Evolutionary conservation across 1,140 invertebrate genomes (phyloP), one percentile per base, ranked within the genome.

Genomic region (Steinernema feltiae): DNA sequence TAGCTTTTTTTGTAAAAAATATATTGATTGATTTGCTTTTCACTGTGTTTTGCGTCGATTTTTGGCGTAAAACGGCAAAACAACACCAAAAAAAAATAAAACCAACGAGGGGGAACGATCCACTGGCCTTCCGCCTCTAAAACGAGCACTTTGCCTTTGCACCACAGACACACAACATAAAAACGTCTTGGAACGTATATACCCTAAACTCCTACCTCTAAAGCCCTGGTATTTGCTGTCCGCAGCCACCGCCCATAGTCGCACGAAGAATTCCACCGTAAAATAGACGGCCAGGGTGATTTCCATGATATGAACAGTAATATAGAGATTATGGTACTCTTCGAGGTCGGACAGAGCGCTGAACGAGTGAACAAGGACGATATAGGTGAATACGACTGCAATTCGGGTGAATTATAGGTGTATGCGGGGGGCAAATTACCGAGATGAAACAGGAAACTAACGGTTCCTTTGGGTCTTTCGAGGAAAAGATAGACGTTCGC

Each of bases 211-310:
- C 35, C 21, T n/a, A 76, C 78, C 78, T 80, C 78, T 73, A 15
- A 30, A 76, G 12, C 78, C 79, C 46, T 69, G 30, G 30, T 81
- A 81, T 17, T 77, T 77, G 27, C 70, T 76, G 74, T 81, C 80
- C 46, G 79, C 79, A 30, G 72, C 72, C 31, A 80, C 76, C 1
- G 79, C 73, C 80, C 80, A 81, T 32, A 81, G 32, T 24, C 80
- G 29, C 17, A 81, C 76, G 7, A 76, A 17, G 32, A 81, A 81
- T 69, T 81, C 80, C 1, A 81, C 15, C 17, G 75, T 71, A 27
- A 81, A 81, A 41, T 82, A 81, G 21, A 81, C 30, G n/a, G 77
- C 80, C 48, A 81, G 32, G 7, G 48, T 63, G 17, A 69, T 78
- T 46, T 81, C 80, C 17, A 81, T 73, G 71, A 31, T 7, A 27